phyloP scores from a whole-genome alignment of 2,113 vertebrate genomes.

The Hystrix cristata region DNA sequence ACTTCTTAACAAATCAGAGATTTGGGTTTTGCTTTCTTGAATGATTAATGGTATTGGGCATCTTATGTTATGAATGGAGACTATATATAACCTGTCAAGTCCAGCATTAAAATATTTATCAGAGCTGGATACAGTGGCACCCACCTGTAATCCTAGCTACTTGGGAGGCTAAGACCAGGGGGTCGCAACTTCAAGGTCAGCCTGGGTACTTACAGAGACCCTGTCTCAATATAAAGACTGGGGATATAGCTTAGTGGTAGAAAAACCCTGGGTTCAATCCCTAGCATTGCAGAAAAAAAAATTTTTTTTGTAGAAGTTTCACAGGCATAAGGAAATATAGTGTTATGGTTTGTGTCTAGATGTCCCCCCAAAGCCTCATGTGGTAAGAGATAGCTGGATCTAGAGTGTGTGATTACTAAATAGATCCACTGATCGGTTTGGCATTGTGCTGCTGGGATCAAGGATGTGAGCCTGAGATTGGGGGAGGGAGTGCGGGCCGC shows the following conservation, averaged over 20 bases:
- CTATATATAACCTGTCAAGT: not conserved
- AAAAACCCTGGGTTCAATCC: not conserved
- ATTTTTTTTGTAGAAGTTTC: not conserved
- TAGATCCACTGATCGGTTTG: no score
- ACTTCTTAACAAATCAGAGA: not conserved
- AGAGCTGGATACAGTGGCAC: not conserved
- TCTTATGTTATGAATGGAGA: not conserved
- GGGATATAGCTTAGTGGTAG: not conserved
- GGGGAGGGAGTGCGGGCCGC: no score
- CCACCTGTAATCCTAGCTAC: not conserved
- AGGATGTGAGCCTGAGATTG: no score
- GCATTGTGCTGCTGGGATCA: no score
- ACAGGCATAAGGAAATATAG: constrained; percentile 18
- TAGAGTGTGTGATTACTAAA: no score
- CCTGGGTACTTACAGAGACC: not conserved
- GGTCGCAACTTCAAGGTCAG: not conserved
- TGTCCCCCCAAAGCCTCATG: no score
- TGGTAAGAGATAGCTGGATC: no score
- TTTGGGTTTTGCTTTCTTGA: constrained; percentile 42
- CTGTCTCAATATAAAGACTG: not conserved
- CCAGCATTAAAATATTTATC: constrained; percentile 10
- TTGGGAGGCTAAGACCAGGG: not conserved
- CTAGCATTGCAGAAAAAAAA: not conserved
- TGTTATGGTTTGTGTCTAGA: not conserved
- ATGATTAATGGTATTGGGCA: not conserved